Conservation (phyloP, 2,888 invertebrate species). For the Nudaria mundana region DNA sequence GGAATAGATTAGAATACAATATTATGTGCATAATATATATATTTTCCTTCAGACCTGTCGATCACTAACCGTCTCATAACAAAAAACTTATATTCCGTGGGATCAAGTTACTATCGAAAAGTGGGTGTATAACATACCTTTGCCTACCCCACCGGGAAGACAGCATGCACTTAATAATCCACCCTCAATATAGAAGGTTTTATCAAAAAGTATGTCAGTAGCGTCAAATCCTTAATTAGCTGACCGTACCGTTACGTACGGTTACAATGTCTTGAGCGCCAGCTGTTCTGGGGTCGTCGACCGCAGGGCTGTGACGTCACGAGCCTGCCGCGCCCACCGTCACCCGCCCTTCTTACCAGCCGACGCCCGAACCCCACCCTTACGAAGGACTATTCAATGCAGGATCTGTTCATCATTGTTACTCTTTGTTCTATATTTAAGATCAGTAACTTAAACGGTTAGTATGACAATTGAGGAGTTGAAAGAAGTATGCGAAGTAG, state of each 20-base stretch:
- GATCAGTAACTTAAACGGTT: constrained; percentile 22
- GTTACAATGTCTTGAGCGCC: constrained; percentile 34
- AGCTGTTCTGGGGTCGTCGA: constrained; percentile 63
- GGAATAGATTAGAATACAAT: not conserved
- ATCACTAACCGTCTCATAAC: too few relatives aligned
- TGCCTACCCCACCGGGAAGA: too few relatives aligned
- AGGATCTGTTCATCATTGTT: constrained; percentile 67
- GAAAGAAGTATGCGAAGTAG: too few relatives aligned
- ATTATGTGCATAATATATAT: not conserved
- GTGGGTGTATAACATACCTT: too few relatives aligned
- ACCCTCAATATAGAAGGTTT: constrained; percentile 15
- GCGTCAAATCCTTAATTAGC: constrained; percentile 31
- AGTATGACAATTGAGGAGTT: too few relatives aligned
- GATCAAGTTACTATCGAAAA: too few relatives aligned
- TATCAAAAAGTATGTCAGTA: constrained; percentile 33
- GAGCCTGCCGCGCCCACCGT: constrained; percentile 53
- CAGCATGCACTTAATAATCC: too few relatives aligned
- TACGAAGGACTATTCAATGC: constrained; percentile 66
- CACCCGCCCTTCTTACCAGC: constrained; percentile 22
- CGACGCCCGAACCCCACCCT: constrained; percentile 33
- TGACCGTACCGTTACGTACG: constrained; percentile 25
- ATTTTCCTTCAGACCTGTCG: too few relatives aligned
- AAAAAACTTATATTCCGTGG: too few relatives aligned
- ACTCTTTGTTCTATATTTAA: constrained; percentile 42
- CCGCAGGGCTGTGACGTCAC: constrained; percentile 70